phyloP scores from a whole-genome alignment of 2,797 vertebrate species.

The Nasua narica region DNA sequence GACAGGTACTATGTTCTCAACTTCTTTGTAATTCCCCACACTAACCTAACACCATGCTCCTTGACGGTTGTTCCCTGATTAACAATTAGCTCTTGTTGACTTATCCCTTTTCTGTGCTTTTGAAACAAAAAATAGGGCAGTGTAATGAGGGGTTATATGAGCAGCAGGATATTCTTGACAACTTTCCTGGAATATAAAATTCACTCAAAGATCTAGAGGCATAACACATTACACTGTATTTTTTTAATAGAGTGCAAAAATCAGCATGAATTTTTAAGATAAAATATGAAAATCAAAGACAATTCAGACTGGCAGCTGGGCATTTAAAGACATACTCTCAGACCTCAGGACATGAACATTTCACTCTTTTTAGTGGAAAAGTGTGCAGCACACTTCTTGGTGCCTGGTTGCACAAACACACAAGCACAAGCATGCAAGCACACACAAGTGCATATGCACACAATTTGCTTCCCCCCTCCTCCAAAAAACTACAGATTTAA shows the following conservation, averaged over 20 bases:
- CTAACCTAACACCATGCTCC: slow-evolving; percentile 38
- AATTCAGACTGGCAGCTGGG: not conserved
- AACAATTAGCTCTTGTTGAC: slow-evolving; percentile 57
- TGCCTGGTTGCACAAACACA: not conserved
- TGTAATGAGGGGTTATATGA: not conserved
- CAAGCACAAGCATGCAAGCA: too few relatives aligned
- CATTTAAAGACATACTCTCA: not conserved
- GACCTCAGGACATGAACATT: not conserved
- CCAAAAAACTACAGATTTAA: not conserved
- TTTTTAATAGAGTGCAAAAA: not conserved
- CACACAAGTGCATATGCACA: not conserved
- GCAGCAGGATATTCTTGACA: slow-evolving; percentile 29
- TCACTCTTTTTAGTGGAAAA: not conserved
- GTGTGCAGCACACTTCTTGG: not conserved
- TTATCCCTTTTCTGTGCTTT: slow-evolving; percentile 33
- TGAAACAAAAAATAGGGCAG: slow-evolving; percentile 51
- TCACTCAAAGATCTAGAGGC: not conserved
- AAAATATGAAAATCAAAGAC: slow-evolving; percentile 17
- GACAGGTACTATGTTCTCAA: slow-evolving; percentile 28
- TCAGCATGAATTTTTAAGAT: slow-evolving; percentile 1
- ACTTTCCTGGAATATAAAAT: not conserved
- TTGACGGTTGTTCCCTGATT: slow-evolving; percentile 33
- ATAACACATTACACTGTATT: not conserved
- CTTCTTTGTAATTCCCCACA: slow-evolving; percentile 47
- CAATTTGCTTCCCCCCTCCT: not conserved